These are phyloP conservation scores for Procambarus virginalis DNA, from an alignment of 1,140 invertebrate species.

Conservation along the genomic window DNA sequence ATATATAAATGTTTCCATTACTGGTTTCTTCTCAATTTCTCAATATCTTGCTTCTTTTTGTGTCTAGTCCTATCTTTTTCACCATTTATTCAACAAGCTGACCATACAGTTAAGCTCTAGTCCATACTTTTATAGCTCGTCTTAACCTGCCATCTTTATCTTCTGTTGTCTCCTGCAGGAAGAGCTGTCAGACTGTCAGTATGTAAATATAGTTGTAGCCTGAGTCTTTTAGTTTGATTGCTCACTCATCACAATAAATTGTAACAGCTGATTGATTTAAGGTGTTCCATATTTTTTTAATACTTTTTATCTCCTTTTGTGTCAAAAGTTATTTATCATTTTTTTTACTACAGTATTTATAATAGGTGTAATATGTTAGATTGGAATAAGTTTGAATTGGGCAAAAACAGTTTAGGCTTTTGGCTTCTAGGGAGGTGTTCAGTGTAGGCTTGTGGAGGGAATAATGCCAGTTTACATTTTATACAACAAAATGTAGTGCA, in stretches of 20 bases:
- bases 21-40: neutral
- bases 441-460: neutral
- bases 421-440: slow-evolving; percentile 5
- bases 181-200: neutral
- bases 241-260: slow-evolving; percentile 2
- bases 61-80: neutral
- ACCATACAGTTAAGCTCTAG: slow-evolving; percentile 14
- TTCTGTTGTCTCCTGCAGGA: neutral
- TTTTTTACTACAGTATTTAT: slow-evolving; percentile 39
- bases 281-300: slow-evolving; percentile 11
- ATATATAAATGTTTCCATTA: neutral
- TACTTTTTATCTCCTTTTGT: slow-evolving; percentile 22
- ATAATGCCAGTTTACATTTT: slow-evolving; percentile 3
- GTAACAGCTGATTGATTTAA: slow-evolving; percentile 16
- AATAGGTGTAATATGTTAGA: slow-evolving; percentile 44
- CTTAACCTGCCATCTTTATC: neutral
- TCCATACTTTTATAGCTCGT: slow-evolving; percentile 14
- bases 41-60: neutral
- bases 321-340: slow-evolving; percentile 56
- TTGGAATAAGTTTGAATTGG: slow-evolving; percentile 21
- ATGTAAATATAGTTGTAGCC: slow-evolving; percentile 28
- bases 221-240: slow-evolving; percentile 16
- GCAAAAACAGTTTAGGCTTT: slow-evolving; percentile 17
- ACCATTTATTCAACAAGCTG: neutral
- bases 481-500: slow-evolving; percentile 5